Evolutionary conservation across 1,140 invertebrate species (phyloP), one percentile per base, ranked within the genome.

Genomic region (Drosophila bocki): DNA sequence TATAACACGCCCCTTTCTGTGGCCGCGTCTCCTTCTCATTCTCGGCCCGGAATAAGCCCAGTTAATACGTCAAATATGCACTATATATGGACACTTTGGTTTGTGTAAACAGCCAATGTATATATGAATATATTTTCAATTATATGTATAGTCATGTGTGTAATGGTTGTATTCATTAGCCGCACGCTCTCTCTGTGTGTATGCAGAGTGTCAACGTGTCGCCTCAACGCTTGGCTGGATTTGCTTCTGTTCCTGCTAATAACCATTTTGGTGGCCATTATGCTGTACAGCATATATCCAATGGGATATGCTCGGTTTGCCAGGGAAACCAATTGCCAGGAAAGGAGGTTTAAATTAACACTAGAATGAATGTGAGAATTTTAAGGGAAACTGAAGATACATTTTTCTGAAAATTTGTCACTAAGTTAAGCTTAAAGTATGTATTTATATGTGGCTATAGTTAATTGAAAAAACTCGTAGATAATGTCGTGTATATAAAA

Each of bases 1-100:
- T 80, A 19, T 64, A 48, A 82, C 19, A 69, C 68, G 69, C 48
- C 68, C 56, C 33, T 48, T 29, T 58, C n/a, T 32, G 26, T 29
- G 26, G 26, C 26, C 26, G 26, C 26, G 26, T 29, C 39, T 9
- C 22, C 56, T 45, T 13, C 61, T 7, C 26, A 12, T 7, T 8
- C 29, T 26, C 37, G 13, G 75, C 62, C 75, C 62, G 59, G 60
- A 45, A 59, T 83, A 75, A 71, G 78, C 69, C 64, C 78, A 78
- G 82, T 86, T 85, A 86, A 85, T 78, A 85, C 80, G 79, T 84
- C 81, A 85, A 82, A 86, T 70, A 80, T 82, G 69, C 72, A 86
- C 76, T 50, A 47, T 53, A 71, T 41, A 80, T 60, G 63, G 44
- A 75, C 58, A 74, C 42, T 59, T 65, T 47, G 67, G 62, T 65